phyloP scores from a whole-genome alignment of 2,888 invertebrate species.

The Dusona sp. region DNA sequence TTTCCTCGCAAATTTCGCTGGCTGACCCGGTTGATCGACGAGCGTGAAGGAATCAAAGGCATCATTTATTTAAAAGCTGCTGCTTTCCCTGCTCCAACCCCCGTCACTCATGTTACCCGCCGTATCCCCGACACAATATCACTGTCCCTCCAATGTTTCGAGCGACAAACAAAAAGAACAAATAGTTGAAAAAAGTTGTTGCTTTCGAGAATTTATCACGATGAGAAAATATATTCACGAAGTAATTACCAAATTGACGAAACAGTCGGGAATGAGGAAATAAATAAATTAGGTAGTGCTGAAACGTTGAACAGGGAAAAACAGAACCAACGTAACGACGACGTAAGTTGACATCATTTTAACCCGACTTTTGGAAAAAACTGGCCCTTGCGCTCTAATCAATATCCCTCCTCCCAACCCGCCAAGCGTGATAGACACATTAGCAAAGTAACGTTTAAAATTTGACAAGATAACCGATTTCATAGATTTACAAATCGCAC shows the following conservation, averaged over 20 bases:
- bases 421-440: not conserved
- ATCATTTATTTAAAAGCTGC: constrained; percentile 50
- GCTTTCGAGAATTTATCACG: not conserved
- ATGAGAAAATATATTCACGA: not conserved
- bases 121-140: not conserved
- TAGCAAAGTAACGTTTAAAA: not conserved
- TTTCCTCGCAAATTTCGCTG: constrained; percentile 16
- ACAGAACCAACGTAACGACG: not conserved
- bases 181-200: not conserved
- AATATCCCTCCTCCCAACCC: not conserved
- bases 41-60: constrained; percentile 52
- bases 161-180: not conserved
- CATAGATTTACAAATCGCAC: not conserved
- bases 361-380: not conserved
- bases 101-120: not conserved
- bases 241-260: not conserved
- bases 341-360: not conserved
- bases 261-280: not conserved
- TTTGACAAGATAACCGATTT: not conserved
- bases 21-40: constrained; percentile 51
- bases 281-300: not conserved
- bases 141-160: not conserved
- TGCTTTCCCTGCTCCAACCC: not conserved
- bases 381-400: not conserved
- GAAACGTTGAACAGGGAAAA: not conserved